Conservation (phyloP, 2,888 invertebrate species). For the Bruchidius siliquastri region DNA sequence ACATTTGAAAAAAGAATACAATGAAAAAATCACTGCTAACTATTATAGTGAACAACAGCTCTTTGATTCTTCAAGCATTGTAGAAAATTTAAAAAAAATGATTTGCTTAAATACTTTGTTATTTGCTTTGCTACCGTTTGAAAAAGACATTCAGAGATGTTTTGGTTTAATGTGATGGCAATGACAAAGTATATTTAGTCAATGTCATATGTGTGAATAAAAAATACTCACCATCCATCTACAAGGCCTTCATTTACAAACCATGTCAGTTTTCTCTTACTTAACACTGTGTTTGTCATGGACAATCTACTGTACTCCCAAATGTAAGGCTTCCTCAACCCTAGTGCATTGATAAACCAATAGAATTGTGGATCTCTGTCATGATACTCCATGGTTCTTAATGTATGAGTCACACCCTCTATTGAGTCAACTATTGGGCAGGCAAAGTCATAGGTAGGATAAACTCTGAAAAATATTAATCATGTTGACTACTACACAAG, state of each 20-base stretch:
- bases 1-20: no score
- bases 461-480: conserved; percentile 71
- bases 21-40: no score
- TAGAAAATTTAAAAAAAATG: no score
- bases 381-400: conserved; percentile 97
- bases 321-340: conserved; percentile 84
- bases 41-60: no score
- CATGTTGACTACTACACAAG: no score
- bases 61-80: no score
- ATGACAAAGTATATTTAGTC: not conserved
- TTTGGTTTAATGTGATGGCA: no score
- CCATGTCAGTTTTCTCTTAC: conserved; percentile 97
- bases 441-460: conserved; percentile 99
- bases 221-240: conserved; percentile 80
- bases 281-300: conserved; percentile 97
- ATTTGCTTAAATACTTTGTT: no score
- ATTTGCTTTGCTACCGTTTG: no score
- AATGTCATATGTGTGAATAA: no score
- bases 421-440: conserved; percentile 98
- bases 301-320: conserved; percentile 96
- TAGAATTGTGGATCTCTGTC: conserved; percentile 97
- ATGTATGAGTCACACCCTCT: conserved; percentile 95
- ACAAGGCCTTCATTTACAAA: conserved; percentile 92
- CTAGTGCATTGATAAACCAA: conserved; percentile 89
- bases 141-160: no score